Evolutionary conservation across 2,113 vertebrate genomes (phyloP), one percentile per base, ranked within the genome.

Genomic region (Psettodes erumei): DNA sequence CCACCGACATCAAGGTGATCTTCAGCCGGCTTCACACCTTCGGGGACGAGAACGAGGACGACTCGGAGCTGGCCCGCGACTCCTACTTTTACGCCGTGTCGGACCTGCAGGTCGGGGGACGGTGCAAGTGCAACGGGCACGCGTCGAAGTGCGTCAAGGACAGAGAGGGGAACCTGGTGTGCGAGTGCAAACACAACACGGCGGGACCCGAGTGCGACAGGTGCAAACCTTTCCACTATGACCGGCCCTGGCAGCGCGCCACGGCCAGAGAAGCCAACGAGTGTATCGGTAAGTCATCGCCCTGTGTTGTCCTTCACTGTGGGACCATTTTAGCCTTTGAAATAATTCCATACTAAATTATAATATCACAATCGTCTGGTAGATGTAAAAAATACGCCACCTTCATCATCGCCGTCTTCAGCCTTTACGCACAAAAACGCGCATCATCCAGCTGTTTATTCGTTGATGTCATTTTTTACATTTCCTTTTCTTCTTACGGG

Each of bases 81-180:
- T 99, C 98, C 21, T 99, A 99, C 88, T 99, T 96, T 90, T 99
- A 99, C 83, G 96, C 97, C 0, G 98, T 99, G 83, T 99, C 98
- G 2, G 98, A 99, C 90, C 73, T 99, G 92, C 98, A 99, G 94
- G 98, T 99, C 78, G 98, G 98, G 4, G 98, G 98, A 47, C 92
- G 98, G 50, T 99, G 98, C 95, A 99, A 99, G 91, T 99, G 98
- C 90, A 99, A 98, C 79, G 98, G 98, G 4, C 98, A 99, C 94
- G 98, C 98, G 28, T 96, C 98, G 0, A 96, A 97, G 71, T 99
- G 98, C 86, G 95, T 99, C 47, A 96, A 96, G 13, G 98, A 99
- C 93, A 92, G 97, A 75, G 97, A 98, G 67, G 96, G 95, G 75
- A 94, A 94, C 84, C 90, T 99, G 90, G 97, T 97, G 40, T 99